Base-by-base conservation (phyloP, 2,888 invertebrate genomes). In the Anoncus sp. region DNA sequence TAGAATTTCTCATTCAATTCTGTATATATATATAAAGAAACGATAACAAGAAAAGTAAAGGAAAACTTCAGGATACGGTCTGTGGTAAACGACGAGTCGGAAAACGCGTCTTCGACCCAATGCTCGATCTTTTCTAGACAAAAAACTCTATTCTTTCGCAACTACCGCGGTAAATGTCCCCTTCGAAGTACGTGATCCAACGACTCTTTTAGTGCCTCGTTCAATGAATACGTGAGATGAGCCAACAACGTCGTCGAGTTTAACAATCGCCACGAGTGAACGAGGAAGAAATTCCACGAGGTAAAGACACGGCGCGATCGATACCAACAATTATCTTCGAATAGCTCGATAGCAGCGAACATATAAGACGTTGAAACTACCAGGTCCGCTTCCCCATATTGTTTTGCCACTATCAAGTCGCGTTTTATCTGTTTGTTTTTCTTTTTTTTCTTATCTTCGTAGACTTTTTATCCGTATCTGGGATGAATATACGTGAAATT, bases 201-300 rank as follows among this genome's bases (percentile, higher is more conserved):
- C 53, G 70, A 27, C 65, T 53, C 51, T 71, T n/a, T 71, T 60
- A 71, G 76, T 71, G 76, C 24, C 71, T 66, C 76, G 51, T 71
- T 71, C 66, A 60, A 76, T 76, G 76, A 76, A 76, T 73, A 77
- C 69, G 72, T 77, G 73, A 77, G 43, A 69, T 31, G 53, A 71
- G 35, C 24, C 16, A 72, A 62, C 66, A 55, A 67, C 57, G 24
- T 43, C 47, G 51, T 22, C 27, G 22, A 49, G 18, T 51, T 38
- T 40, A 31, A 51, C 31, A n/a, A 27, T 40, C 7, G 22, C 24
- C 3, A 20, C 7, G 9, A 40, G 27, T 22, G 31, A n/a, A 31
- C 18, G 35, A 24, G 20, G 20, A 14, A 51, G 55, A 4, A 31
- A 31, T 49, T 45, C 18, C 47, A 18, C 10, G 14, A 6, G 38